phyloP scores from a whole-genome alignment of 2,888 invertebrate species.

The Subacronicta megacephala region DNA sequence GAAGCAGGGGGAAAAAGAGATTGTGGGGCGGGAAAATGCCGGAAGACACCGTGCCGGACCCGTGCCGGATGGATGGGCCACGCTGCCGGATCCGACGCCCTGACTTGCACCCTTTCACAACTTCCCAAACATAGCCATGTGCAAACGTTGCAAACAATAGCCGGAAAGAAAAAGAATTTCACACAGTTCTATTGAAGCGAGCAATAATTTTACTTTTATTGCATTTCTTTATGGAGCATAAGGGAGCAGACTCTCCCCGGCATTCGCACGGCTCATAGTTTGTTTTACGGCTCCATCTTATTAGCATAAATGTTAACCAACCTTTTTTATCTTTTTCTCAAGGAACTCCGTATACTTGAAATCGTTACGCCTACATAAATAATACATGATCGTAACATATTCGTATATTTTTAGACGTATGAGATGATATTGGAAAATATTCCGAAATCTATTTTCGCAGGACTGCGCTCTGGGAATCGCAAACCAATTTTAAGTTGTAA shows the following conservation, averaged over 20 bases:
- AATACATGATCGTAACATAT: slow-evolving; percentile 40
- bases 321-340: slow-evolving; percentile 28
- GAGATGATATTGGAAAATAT: slow-evolving; percentile 32
- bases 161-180: slow-evolving; percentile 39
- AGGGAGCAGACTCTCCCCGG: slow-evolving; percentile 18
- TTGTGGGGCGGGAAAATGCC: slow-evolving; percentile 70
- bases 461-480: slow-evolving; percentile 36
- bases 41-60: slow-evolving; percentile 77
- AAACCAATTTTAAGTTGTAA: slow-evolving; percentile 47
- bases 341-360: slow-evolving; percentile 7
- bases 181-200: slow-evolving; percentile 46
- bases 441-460: slow-evolving; percentile 40
- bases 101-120: slow-evolving; percentile 61
- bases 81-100: slow-evolving; percentile 63
- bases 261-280: slow-evolving; percentile 38
- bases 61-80: slow-evolving; percentile 73
- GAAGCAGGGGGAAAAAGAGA: slow-evolving; percentile 74
- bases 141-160: slow-evolving; percentile 55
- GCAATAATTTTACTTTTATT: slow-evolving; percentile 53
- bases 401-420: slow-evolving; percentile 33
- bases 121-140: slow-evolving; percentile 62
- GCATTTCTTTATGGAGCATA: slow-evolving; percentile 45
- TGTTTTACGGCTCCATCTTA: slow-evolving; percentile 47
- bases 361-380: slow-evolving; percentile 39
- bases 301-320: slow-evolving; percentile 50